phyloP scores from a whole-genome alignment of 2,113 vertebrate species.

The Accipiter virgatus region DNA sequence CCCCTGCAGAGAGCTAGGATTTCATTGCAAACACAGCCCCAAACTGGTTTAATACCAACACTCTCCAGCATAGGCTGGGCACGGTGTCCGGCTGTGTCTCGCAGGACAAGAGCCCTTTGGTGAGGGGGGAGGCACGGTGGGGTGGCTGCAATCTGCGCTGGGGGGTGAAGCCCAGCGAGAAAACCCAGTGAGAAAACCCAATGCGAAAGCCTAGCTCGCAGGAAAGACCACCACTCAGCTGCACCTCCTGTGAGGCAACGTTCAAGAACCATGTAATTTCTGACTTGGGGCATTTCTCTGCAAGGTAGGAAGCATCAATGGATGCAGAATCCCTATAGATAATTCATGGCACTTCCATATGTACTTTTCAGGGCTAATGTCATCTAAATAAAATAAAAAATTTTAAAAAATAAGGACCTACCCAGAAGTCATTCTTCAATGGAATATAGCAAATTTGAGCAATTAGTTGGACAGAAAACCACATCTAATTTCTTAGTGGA shows the following conservation, averaged over 20 bases:
- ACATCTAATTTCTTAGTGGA: not conserved
- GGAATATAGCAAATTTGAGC: not conserved
- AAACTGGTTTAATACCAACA: not conserved
- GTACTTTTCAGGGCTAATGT: not conserved
- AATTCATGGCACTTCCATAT: not conserved
- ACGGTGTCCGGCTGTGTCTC: rapidly evolving
- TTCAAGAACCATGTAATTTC: not conserved
- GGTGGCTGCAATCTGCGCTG: not conserved
- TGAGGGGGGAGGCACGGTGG: not conserved
- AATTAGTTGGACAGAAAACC: not conserved
- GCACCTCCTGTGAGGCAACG: not conserved
- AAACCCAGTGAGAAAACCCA: rapidly evolving
- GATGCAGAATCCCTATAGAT: not conserved
- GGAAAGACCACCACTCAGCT: not conserved
- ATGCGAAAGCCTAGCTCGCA: not conserved
- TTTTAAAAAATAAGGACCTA: not conserved
- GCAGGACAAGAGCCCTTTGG: not conserved
- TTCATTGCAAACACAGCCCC: not conserved
- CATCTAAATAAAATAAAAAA: not conserved
- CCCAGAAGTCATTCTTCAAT: not conserved
- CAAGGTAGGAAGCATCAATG: not conserved
- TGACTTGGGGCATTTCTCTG: not conserved
- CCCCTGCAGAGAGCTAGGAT: not conserved
- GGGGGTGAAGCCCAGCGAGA: not conserved
- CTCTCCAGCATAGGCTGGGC: not conserved